phyloP scores from a whole-genome alignment of 2,113 vertebrate genomes.

The Aplodontia rufa region DNA sequence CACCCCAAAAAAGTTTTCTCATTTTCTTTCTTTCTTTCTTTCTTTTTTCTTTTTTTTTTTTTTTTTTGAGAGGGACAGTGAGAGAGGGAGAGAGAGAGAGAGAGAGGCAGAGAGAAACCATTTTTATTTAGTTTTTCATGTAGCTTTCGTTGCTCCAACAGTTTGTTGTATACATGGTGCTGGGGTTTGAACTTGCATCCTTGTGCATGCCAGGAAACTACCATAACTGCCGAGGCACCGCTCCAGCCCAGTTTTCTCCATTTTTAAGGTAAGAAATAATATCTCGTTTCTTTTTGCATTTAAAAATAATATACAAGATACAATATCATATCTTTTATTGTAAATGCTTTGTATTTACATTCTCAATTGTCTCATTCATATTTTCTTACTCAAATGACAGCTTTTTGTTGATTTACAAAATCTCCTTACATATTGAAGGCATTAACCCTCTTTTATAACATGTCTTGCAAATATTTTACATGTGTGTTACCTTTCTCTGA shows the following conservation, averaged over 20 bases:
- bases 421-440: background rate
- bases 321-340: background rate
- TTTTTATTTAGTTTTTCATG: too few relatives aligned
- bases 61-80: too few relatives aligned
- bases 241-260: background rate
- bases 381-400: background rate
- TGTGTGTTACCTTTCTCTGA: background rate
- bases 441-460: background rate
- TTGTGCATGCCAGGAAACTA: too few relatives aligned
- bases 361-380: background rate
- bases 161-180: too few relatives aligned
- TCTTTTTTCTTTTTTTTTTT: too few relatives aligned
- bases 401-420: constrained; percentile 20
- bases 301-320: background rate
- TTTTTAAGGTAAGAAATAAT: background rate
- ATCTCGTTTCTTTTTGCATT: background rate
- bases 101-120: too few relatives aligned
- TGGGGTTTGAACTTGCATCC: too few relatives aligned
- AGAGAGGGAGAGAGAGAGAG: too few relatives aligned
- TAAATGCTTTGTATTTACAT: background rate
- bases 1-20: too few relatives aligned
- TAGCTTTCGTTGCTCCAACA: too few relatives aligned
- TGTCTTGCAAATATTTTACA: background rate
- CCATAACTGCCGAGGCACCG: too few relatives aligned
- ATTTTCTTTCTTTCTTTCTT: too few relatives aligned